Conservation (phyloP, 2,888 invertebrate genomes). For the Lepetodrilus schrolli region DNA sequence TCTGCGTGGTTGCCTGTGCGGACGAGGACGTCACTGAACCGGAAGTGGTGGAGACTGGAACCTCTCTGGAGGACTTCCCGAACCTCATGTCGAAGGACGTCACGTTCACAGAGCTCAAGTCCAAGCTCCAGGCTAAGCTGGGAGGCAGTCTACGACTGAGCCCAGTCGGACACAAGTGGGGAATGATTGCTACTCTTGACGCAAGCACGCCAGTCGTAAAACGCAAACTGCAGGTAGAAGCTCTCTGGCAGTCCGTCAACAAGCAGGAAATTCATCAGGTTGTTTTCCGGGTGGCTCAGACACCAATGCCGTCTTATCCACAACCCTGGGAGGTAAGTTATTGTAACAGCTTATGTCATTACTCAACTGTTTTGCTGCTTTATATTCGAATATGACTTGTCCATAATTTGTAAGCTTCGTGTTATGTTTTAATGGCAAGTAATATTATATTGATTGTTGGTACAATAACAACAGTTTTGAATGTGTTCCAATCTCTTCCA, state of each 20-base stretch:
- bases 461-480: too few relatives aligned
- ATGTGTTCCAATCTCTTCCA: too few relatives aligned
- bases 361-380: too few relatives aligned
- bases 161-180: conserved; percentile 28
- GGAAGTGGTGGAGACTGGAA: background rate
- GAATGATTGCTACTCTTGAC: conserved; percentile 25
- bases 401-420: too few relatives aligned
- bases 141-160: background rate
- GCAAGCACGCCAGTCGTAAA: background rate
- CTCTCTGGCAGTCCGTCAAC: conserved; percentile 39
- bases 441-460: too few relatives aligned
- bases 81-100: background rate
- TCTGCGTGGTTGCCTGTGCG: background rate
- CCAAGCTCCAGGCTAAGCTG: conserved; percentile 12
- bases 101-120: background rate
- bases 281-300: conserved; percentile 37
- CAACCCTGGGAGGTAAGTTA: conserved; percentile 49
- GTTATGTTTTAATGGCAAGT: too few relatives aligned
- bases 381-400: too few relatives aligned
- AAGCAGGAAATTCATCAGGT: conserved; percentile 27
- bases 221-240: conserved; percentile 41
- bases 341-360: too few relatives aligned
- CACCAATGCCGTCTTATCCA: conserved; percentile 35
- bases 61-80: conserved; percentile 17
- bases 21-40: background rate